These are phyloP conservation scores for Alosa sapidissima DNA, from an alignment of 2,797 vertebrate species.

Conservation along the genomic window DNA sequence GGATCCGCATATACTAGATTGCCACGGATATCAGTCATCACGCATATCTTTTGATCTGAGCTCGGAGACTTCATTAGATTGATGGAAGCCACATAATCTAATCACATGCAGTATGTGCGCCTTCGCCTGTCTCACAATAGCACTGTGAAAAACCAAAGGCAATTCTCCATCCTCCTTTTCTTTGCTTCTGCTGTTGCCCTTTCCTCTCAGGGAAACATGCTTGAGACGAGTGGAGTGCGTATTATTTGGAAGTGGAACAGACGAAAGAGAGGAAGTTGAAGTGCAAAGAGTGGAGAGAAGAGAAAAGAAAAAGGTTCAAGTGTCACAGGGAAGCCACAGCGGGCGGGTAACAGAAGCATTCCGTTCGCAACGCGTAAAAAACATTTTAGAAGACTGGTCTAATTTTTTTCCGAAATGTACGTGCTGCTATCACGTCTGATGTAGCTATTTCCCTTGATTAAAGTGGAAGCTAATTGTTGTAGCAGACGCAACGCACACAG, in stretches of 20 bases:
- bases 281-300: background rate
- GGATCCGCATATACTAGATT: background rate
- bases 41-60: constrained; percentile 17
- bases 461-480: too few species aligned
- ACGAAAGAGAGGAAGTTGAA: background rate
- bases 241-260: background rate
- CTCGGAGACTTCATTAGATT: constrained; percentile 6
- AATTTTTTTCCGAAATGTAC: too few species aligned
- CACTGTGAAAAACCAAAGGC: background rate
- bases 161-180: background rate
- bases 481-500: too few species aligned
- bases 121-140: background rate
- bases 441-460: too few species aligned
- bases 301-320: background rate
- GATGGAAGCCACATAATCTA: background rate
- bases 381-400: too few species aligned
- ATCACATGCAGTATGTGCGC: background rate
- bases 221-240: background rate
- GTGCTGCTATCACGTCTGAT: too few species aligned
- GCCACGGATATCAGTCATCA: constrained; percentile 1
- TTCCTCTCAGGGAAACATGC: background rate
- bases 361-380: too few species aligned
- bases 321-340: too few species aligned
- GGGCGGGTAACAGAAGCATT: too few species aligned
- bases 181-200: background rate